phyloP scores from a whole-genome alignment of 30 jellyfish, hydroid and myxozoan species.

The Sanderia malayensis region DNA sequence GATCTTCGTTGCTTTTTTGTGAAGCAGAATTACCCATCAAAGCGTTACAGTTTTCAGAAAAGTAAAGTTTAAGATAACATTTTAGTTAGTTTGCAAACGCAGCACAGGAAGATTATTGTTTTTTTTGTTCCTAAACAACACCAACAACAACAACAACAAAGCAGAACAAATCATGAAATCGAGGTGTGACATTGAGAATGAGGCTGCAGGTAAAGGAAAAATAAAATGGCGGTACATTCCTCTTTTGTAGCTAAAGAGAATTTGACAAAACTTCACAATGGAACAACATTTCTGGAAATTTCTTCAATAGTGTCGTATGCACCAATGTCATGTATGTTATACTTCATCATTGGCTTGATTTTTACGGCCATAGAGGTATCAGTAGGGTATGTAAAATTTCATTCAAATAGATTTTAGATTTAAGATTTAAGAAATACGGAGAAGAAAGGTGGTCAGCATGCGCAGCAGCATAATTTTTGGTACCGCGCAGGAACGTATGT shows the following conservation, averaged over 20 bases:
- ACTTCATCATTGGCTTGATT: conserved; percentile 5
- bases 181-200: background rate
- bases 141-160: background rate
- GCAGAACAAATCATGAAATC: background rate
- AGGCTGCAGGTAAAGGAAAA: too few relatives aligned
- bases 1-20: background rate
- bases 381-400: background rate
- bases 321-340: conserved; percentile 47
- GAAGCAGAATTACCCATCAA: background rate
- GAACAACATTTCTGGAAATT: conserved; percentile 48
- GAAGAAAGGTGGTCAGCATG: too few relatives aligned
- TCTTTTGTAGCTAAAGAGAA: conserved; percentile 14
- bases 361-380: background rate
- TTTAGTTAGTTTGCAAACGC: background rate
- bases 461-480: too few relatives aligned
- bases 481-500: too few relatives aligned
- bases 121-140: background rate
- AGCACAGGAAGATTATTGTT: background rate
- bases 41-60: background rate
- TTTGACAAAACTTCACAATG: conserved; percentile 35
- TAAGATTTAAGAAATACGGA: too few relatives aligned
- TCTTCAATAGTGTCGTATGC: conserved; percentile 9
- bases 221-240: conserved; percentile 20
- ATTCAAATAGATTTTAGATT: too few relatives aligned
- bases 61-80: background rate